These are phyloP conservation scores for Menidia menidia DNA, from an alignment of 2,797 vertebrate species.

Conservation along the genomic window DNA sequence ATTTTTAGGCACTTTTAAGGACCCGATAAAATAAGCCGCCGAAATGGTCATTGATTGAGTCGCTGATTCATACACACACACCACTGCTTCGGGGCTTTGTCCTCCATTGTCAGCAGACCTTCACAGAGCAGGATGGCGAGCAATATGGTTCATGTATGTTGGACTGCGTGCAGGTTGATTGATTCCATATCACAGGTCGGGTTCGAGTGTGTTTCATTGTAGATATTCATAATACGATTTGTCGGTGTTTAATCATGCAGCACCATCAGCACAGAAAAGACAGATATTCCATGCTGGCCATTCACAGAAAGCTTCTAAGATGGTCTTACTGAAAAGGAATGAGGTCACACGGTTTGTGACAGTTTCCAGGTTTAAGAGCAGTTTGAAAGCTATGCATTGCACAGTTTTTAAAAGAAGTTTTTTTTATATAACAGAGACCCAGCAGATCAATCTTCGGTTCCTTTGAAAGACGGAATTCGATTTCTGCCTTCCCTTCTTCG, in stretches of 20 bases:
- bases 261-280: neutral
- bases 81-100: slow-evolving; percentile 1
- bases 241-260: neutral
- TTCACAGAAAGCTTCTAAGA: neutral
- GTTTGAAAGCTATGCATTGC: neutral
- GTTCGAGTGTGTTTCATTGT: too few relatives aligned
- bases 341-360: neutral
- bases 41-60: slow-evolving; percentile 39
- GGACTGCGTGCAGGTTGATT: neutral
- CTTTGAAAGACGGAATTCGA: neutral
- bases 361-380: neutral
- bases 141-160: neutral
- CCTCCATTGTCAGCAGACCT: slow-evolving; percentile 2
- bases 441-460: neutral
- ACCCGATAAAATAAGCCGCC: slow-evolving; percentile 27
- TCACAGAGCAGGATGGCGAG: neutral
- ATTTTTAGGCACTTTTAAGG: slow-evolving; percentile 35
- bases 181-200: neutral
- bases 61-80: slow-evolving; percentile 21
- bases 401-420: neutral
- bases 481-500: too few relatives aligned
- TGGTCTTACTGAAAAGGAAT: too few relatives aligned
- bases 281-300: neutral
- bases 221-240: neutral
- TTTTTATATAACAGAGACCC: neutral